Conservation (phyloP, 2,113 vertebrate genomes). For the Barnardius zonarius region DNA sequence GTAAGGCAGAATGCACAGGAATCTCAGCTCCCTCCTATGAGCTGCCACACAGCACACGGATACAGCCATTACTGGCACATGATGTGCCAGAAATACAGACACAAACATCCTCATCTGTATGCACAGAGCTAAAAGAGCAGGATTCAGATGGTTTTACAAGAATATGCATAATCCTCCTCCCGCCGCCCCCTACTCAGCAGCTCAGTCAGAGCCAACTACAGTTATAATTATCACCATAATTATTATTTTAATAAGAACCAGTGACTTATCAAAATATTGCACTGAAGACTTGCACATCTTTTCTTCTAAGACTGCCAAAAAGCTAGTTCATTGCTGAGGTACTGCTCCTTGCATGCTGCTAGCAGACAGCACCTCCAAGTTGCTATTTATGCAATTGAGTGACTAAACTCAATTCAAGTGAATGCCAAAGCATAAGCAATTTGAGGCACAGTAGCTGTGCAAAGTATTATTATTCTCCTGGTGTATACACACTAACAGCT, state of each 20-base stretch:
- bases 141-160: neutral
- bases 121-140: neutral
- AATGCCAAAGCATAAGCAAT: slow-evolving; percentile 24
- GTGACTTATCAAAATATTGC: slow-evolving; percentile 69
- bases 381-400: neutral
- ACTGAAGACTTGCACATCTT: neutral
- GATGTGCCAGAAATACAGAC: neutral
- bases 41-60: rapidly evolving
- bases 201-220: slow-evolving; percentile 47
- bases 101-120: neutral
- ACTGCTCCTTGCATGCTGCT: neutral
- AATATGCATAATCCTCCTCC: slow-evolving; percentile 20
- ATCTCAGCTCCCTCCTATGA: neutral
- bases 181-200: neutral
- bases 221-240: slow-evolving; percentile 65
- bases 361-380: neutral
- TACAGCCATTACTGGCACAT: neutral
- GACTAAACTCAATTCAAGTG: neutral
- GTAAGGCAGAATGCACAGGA: rapidly evolving
- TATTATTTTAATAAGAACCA: slow-evolving; percentile 73
- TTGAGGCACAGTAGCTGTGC: slow-evolving; percentile 19
- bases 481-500: slow-evolving; percentile 47
- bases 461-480: slow-evolving; percentile 43
- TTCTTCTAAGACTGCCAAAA: neutral
- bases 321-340: neutral